These are phyloP conservation scores for Athalia rosae DNA, from an alignment of 2,888 invertebrate genomes.

Conservation along the genomic window DNA sequence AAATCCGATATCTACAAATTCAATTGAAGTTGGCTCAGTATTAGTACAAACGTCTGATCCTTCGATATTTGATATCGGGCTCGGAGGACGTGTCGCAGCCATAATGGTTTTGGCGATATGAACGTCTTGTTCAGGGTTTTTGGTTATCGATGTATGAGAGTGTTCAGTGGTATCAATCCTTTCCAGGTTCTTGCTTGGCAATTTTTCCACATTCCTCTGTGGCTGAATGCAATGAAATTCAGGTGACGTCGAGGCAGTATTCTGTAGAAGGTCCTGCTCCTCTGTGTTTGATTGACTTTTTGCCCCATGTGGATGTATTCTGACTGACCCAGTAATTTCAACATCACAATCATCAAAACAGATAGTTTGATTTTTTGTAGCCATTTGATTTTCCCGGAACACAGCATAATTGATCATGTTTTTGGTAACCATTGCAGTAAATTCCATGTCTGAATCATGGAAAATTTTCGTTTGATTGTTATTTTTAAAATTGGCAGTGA, in stretches of 20 bases:
- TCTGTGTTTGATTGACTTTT: slow-evolving; percentile 4
- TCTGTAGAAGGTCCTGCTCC: not conserved
- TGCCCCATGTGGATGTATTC: not conserved
- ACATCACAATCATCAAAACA: slow-evolving; percentile 44
- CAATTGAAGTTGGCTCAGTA: not conserved
- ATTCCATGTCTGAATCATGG: slow-evolving; percentile 46
- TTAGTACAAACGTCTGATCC: not conserved
- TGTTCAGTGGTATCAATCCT: not conserved
- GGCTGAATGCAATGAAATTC: not conserved
- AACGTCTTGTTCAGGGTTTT: slow-evolving; percentile 9
- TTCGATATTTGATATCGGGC: not conserved
- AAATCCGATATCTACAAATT: not conserved
- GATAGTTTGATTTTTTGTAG: not conserved
- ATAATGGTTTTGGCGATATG: not conserved
- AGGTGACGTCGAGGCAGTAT: not conserved
- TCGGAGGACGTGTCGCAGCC: not conserved
- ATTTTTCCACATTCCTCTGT: slow-evolving; percentile 10
- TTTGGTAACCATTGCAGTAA: slow-evolving; percentile 48
- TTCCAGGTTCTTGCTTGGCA: not conserved
- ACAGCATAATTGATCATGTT: not conserved
- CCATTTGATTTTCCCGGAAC: not conserved
- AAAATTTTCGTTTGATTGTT: slow-evolving; percentile 2
- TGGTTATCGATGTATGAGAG: slow-evolving; percentile 1
- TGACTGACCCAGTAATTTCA: slow-evolving; percentile 45
- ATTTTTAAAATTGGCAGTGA: not conserved